Evolutionary conservation across 2,113 vertebrate genomes (phyloP).

Genomic region (Xyliphius kryptos): DNA sequence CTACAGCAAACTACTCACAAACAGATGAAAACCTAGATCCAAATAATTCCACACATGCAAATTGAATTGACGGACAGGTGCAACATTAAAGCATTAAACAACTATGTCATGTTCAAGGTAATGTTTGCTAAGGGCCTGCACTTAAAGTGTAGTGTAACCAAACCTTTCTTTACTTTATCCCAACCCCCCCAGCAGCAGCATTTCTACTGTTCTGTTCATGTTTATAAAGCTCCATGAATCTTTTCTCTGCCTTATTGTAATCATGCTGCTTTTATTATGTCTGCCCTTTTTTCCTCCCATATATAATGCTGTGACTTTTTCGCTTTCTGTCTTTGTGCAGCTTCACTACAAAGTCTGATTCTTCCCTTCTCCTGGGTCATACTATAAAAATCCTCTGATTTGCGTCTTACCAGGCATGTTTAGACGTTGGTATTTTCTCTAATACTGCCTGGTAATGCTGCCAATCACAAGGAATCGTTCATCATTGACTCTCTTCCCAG

Average conservation of each 20-base stretch:
- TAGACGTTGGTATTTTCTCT: slow-evolving; percentile 75
- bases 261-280: neutral
- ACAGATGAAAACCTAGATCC: too few species aligned
- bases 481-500: too few species aligned
- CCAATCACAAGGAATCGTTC: slow-evolving; percentile 60
- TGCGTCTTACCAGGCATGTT: slow-evolving; percentile 82
- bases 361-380: too few species aligned
- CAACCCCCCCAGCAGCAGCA: slow-evolving; percentile 17
- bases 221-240: slow-evolving; percentile 17
- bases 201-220: slow-evolving; percentile 13
- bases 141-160: slow-evolving; percentile 30
- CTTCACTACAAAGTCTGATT: slow-evolving; percentile 25
- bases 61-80: too few species aligned
- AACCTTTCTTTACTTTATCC: slow-evolving; percentile 35
- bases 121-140: slow-evolving; percentile 38
- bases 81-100: slow-evolving; percentile 20
- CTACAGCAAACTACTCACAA: too few species aligned
- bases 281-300: slow-evolving; percentile 7
- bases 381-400: slow-evolving; percentile 63
- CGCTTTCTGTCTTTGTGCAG: slow-evolving; percentile 26
- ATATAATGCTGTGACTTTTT: too few species aligned
- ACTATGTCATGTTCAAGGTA: slow-evolving; percentile 31
- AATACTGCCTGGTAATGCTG: slow-evolving; percentile 93
- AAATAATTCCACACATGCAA: too few species aligned
- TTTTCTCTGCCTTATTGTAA: slow-evolving; percentile 20